These are phyloP conservation scores for Brachypterus glaber DNA, from an alignment of 2,888 invertebrate species.

Conservation along the genomic window DNA sequence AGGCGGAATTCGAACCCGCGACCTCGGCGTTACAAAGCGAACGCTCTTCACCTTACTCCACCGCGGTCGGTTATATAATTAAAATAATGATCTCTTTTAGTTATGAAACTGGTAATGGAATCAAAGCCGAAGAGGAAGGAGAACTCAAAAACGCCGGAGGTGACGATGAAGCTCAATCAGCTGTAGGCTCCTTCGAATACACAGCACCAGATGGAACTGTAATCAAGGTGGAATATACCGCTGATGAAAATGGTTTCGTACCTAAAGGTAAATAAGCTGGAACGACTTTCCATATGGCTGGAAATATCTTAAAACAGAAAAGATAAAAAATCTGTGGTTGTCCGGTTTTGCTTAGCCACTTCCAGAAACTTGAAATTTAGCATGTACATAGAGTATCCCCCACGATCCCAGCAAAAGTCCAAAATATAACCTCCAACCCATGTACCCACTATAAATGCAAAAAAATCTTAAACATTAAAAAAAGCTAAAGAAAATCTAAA, in stretches of 20 bases:
- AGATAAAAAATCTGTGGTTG: not conserved
- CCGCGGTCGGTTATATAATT: not conserved
- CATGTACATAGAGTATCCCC: no score
- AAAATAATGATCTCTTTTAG: slow-evolving; percentile 32
- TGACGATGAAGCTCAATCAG: slow-evolving; percentile 47
- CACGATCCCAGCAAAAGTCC: no score
- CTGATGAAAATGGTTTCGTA: slow-evolving; percentile 59
- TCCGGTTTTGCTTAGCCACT: no score
- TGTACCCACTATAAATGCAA: no score
- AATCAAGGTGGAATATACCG: slow-evolving; percentile 51
- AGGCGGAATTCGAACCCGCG: no score
- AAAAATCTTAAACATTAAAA: no score
- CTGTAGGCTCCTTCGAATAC: slow-evolving; percentile 53
- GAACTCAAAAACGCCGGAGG: slow-evolving; percentile 50
- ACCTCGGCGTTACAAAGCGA: no score
- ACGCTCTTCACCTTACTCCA: no score
- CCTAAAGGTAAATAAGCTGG: slow-evolving; percentile 43
- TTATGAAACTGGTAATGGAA: slow-evolving; percentile 55
- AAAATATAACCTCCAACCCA: no score
- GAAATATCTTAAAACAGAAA: slow-evolving; percentile 17
- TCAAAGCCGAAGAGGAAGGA: slow-evolving; percentile 52
- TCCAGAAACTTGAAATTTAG: no score
- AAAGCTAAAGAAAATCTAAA: no score
- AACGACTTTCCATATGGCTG: no score
- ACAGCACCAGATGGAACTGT: slow-evolving; percentile 56